Percentiles rank a stretch among this genome's conserved stretches.
These are phyloP conservation scores for Tetragnatha versicolor DNA, from an alignment of 1,140 invertebrate species.

Conservation along the genomic window DNA sequence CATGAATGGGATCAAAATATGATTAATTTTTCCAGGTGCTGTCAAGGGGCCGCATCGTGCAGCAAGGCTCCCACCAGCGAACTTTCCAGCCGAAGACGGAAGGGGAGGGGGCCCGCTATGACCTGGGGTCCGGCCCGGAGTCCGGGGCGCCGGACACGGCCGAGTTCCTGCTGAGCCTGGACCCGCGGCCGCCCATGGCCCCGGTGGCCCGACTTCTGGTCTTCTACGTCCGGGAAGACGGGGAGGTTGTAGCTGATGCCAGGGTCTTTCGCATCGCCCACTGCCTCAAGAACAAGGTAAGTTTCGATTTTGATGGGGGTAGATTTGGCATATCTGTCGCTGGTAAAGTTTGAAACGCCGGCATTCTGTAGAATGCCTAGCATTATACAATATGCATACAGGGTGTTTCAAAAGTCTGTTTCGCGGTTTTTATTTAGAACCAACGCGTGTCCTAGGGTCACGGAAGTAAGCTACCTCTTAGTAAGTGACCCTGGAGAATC, in stretches of 20 bases:
- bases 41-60: slow-evolving; percentile 59
- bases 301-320: too few relatives aligned
- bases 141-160: slow-evolving; percentile 13
- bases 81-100: slow-evolving; percentile 60
- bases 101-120: neutral
- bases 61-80: slow-evolving; percentile 58
- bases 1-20: neutral
- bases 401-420: too few relatives aligned
- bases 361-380: too few relatives aligned
- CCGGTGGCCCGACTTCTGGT: slow-evolving; percentile 69
- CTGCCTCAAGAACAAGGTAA: slow-evolving; percentile 70
- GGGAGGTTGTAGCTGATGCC: slow-evolving; percentile 73
- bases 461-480: too few relatives aligned
- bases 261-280: slow-evolving; percentile 66
- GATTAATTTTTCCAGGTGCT: slow-evolving; percentile 46
- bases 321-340: too few relatives aligned
- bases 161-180: slow-evolving; percentile 49
- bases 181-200: slow-evolving; percentile 35
- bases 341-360: too few relatives aligned
- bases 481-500: too few relatives aligned
- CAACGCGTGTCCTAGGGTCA: too few relatives aligned
- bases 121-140: neutral
- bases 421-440: too few relatives aligned
- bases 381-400: too few relatives aligned
- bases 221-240: slow-evolving; percentile 77